Conservation (phyloP, 2,797 vertebrate genomes). For the Heterohyrax brucei region DNA sequence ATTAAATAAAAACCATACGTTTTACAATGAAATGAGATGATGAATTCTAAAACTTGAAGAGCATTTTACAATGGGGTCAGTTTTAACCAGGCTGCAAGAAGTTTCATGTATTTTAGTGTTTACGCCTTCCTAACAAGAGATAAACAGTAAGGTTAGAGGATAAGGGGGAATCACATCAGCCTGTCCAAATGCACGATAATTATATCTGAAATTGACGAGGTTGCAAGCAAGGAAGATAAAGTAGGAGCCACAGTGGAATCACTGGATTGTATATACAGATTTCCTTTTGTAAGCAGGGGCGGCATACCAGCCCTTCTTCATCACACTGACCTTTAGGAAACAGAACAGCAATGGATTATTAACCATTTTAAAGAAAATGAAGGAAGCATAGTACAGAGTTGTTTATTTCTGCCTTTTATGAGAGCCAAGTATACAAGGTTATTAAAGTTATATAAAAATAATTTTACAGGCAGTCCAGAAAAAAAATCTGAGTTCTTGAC, state of each 20-base stretch:
- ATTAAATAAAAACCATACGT: neutral
- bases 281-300: neutral
- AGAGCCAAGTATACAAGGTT: neutral
- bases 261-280: neutral
- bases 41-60: constrained; percentile 26
- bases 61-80: neutral
- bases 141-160: neutral
- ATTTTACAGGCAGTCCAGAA: neutral
- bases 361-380: constrained; percentile 17
- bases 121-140: neutral
- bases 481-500: neutral
- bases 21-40: constrained; percentile 34
- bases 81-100: neutral
- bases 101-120: constrained; percentile 24
- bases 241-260: constrained; percentile 17
- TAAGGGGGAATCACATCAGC: neutral
- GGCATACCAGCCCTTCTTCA: neutral
- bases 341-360: neutral
- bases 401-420: neutral
- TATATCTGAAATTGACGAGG: neutral
- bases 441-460: neutral
- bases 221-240: neutral
- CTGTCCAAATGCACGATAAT: neutral
- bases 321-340: constrained; percentile 5
- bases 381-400: neutral